Percentiles rank a stretch among this genome's conserved stretches.
Conservation (phyloP, 2,797 vertebrate genomes). For the Corythornis leucogaster region DNA sequence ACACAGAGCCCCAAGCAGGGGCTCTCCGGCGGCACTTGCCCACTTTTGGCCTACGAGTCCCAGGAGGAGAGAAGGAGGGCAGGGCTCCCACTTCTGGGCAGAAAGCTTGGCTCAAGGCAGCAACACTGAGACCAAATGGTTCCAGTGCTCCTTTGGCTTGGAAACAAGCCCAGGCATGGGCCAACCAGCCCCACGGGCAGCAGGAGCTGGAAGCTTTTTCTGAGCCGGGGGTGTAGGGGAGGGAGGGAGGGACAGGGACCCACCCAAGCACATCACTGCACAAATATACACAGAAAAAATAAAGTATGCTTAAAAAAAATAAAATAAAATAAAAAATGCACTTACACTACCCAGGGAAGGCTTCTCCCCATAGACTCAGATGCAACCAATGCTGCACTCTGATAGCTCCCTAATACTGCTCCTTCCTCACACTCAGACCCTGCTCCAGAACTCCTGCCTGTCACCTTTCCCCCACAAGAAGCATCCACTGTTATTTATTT, state of each 20-base stretch:
- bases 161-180: background rate
- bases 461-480: background rate
- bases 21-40: fast-evolving
- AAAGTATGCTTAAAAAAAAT: background rate
- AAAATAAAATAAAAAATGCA: background rate
- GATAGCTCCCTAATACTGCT: background rate
- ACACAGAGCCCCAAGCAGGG: background rate
- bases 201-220: background rate
- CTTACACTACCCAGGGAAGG: background rate
- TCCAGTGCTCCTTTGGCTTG: background rate
- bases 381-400: fast-evolving
- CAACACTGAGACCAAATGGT: fast-evolving
- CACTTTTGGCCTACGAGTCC: background rate
- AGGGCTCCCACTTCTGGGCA: background rate
- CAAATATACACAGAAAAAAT: fast-evolving
- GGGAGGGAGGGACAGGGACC: background rate
- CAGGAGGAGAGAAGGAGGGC: background rate
- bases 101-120: background rate
- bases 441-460: fast-evolving
- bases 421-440: fast-evolving
- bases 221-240: background rate
- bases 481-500: background rate
- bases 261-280: fast-evolving
- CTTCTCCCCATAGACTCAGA: fast-evolving
- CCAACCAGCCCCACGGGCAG: fast-evolving